Base-by-base conservation (phyloP, 2,888 invertebrate genomes). In the Vannuccia rotundouncinata region DNA sequence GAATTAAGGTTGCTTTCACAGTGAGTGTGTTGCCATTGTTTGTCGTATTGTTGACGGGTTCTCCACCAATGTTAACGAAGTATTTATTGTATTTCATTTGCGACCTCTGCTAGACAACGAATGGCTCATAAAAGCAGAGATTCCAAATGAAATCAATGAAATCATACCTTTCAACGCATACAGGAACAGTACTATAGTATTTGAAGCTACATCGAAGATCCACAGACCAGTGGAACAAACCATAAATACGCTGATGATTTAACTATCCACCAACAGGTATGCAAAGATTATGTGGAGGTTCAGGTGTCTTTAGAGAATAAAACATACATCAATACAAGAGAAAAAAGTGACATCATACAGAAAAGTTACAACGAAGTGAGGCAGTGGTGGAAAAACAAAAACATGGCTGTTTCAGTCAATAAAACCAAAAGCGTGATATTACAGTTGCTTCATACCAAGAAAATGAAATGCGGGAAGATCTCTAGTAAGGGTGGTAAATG, bases 231-330 rank as follows among this genome's bases (percentile, higher is more conserved):
- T 22, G 10, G 66, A 66, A 66, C 66, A 66, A 66, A 66, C 66
- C 66, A 66, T 66, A 66, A 66, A 66, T 66, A 66, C 66, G 10
- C 10, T 22, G 66, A 66, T 66, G 66, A 66, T 66, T 66, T 66
- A 66, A 66, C 66, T 27, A 66, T 66, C 66, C 66, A 66, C 66
- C 66, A 66, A 66, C 66, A 66, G 66, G 25, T 22, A 17, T 22
- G 66, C 66, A 66, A 66, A 66, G 66, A 66, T 66, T 17, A 66
- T 66, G 25, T 66, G 25, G 66, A 66, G 25, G 66, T 66, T 2
- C 66, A 66, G 45, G 45, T 45, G 45, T 45, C 45, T 45, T 45
- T 45, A 45, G 45, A 45, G 10, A 45, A 45, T 45, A 17, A 45
- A 45, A 45, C 45, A 45, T 45, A 45, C 45, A 45, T 45, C 45